Evolutionary conservation across 2,888 invertebrate species (phyloP), one percentile per base, ranked within the genome.

Genomic region (Mayetiola destructor): DNA sequence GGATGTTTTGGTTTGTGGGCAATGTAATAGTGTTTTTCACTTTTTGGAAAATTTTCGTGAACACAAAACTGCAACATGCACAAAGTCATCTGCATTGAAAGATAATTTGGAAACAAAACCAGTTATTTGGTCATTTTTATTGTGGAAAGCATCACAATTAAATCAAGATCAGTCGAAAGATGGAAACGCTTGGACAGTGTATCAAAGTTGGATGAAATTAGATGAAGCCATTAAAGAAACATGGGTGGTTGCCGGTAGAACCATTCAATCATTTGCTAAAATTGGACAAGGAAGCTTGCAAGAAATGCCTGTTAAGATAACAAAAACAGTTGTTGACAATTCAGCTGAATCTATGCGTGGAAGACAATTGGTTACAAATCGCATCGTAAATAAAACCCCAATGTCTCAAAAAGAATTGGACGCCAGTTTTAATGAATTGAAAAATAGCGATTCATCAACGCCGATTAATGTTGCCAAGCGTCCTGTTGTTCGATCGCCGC

Each of bases 121-220:
- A 9, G 85, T 88, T 72, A 84, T 88, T 10, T 88, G 89, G 88
- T 88, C 86, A 37, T 89, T 88, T 66, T 74, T 86, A 4, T 68
- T 89, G 40, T 89, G 88, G 88, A 89, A 89, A 66, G 77, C 77
- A 59, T 76, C 79, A 10, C 79, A 80, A 63, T 65, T 75, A 37
- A 64, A 67, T 61, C 12, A 54, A 29, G 67, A 67, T 29, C 66
- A 70, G 61, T 70, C 73, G 1, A 71, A 74, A 6, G 78, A 76
- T 62, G 76, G 76, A 23, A 77, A 80, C 64, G 84, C 87, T 6
- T 89, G 89, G 89, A 80, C 82, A 61, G 73, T 88, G 10, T 89
- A 88, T 68, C 87, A 88, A 67, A 81, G 82, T 63, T 89, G 89
- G 89, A 84, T 86, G 61, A 82, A 85, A 65, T 80, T 89, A 78